Evolutionary conservation across 2,888 invertebrate genomes (phyloP), one percentile per base, ranked within the genome.

Genomic region (Trachelus tabidus): DNA sequence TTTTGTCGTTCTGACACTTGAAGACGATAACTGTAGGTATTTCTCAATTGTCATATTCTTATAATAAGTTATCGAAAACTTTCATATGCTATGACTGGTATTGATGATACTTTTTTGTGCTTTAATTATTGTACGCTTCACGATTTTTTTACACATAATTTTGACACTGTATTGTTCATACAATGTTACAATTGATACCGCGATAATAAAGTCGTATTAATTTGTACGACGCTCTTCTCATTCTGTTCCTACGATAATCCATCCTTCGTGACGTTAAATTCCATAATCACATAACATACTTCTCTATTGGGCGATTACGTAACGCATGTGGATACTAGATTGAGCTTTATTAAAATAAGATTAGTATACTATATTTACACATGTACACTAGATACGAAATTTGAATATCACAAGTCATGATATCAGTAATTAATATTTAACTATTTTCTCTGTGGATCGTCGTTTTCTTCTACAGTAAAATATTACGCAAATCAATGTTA

Each of bases 161-260:
- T 76, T 80, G 75, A 81, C 73, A 73, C 71, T 35, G 73, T 34
- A 77, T 37, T 79, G 40, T 73, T 34, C 69, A 68, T 71, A 71
- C 68, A 68, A 40, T 80, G 73, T 68, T 69, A 35, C 11, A 80
- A 73, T 76, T 77, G 76, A 77, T 76, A 34, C 73, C 78, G 34
- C 30, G 71, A 71, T 76, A 86, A 85, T 85, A 85, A 83, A 85
- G 76, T 82, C 81, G 79, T 80, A 82, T 84, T 82, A 69, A 81
- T 85, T 83, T 82, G 79, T 84, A 80, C 34, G 77, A 56, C 23
- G 56, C 23, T 56, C 9, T 56, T 56, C 2, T 56, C 56, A 23
- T 56, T 56, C 1, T 56, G 23, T 1, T 9, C 56, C 4, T 23
- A 23, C 15, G 23, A 23, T 23, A 56, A 9, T 23, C 2, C 15